Conservation (phyloP, 2,797 vertebrate genomes). For the Rhinogobio ventralis region DNA sequence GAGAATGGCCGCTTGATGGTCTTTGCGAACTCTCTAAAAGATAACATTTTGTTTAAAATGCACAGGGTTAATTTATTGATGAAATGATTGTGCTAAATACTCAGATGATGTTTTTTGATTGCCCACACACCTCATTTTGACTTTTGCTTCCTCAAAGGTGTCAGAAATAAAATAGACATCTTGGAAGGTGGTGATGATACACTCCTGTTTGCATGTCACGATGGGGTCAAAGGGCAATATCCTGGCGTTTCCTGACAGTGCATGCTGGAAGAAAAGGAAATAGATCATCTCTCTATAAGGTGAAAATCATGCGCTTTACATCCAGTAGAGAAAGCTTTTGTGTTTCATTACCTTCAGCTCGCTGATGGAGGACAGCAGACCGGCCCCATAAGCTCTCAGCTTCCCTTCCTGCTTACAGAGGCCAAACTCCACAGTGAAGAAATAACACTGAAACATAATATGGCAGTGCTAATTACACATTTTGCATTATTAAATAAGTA, state of each 20-base stretch:
- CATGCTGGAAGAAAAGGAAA: conserved; percentile 82
- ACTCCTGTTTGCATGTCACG: conserved; percentile 93
- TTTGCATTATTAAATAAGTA: neutral
- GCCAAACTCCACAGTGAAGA: conserved; percentile 98
- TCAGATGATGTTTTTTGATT: neutral
- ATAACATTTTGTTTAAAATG: too few relatives aligned
- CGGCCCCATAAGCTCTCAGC: conserved; percentile 93
- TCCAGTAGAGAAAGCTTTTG: neutral
- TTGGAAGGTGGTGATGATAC: conserved; percentile 97
- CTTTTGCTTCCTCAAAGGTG: conserved; percentile 98
- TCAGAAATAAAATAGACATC: conserved; percentile 97
- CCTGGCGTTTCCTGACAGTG: conserved; percentile 90
- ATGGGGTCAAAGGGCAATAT: conserved; percentile 94
- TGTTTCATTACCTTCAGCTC: conserved; percentile 83
- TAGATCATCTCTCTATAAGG: neutral
- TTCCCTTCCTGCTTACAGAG: conserved; percentile 96
- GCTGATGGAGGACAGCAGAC: conserved; percentile 95
- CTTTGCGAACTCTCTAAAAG: conserved; percentile 94
- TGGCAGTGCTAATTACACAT: neutral
- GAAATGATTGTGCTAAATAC: neutral
- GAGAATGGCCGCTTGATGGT: conserved; percentile 95
- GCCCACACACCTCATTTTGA: conserved; percentile 90
- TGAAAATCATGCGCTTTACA: neutral
- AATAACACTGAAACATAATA: conserved; percentile 87
- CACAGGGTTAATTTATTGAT: neutral